phyloP scores from a whole-genome alignment of 2,888 invertebrate genomes.

The Acanthosepion lycidas region DNA sequence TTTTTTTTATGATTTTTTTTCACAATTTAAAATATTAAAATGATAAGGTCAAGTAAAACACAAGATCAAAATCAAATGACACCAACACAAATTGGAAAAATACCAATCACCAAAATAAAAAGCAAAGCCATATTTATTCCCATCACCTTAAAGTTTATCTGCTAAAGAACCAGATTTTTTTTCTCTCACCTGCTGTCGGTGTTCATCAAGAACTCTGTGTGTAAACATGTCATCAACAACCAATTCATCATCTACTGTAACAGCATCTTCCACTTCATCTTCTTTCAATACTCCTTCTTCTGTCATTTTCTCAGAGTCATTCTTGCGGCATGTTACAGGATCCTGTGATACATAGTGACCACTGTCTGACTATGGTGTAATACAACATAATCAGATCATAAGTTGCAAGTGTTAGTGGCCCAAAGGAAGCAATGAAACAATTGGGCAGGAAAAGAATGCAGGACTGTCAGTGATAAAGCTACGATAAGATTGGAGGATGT shows the following conservation, averaged over 20 bases:
- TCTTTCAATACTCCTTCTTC: not conserved
- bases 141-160: not conserved
- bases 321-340: not conserved
- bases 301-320: conserved; percentile 8
- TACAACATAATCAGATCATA: not conserved
- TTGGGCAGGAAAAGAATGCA: not conserved
- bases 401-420: not conserved
- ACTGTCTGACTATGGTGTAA: not conserved
- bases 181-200: conserved; percentile 47
- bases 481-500: not conserved
- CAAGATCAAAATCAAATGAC: too few relatives aligned
- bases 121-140: not conserved
- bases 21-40: too few relatives aligned
- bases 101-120: not conserved
- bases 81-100: too few relatives aligned
- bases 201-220: conserved; percentile 54
- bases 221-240: conserved; percentile 51
- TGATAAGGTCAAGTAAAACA: too few relatives aligned
- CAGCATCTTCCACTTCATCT: not conserved
- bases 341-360: conserved; percentile 45
- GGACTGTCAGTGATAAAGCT: not conserved
- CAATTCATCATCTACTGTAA: not conserved
- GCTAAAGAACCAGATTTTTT: not conserved
- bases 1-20: too few relatives aligned
- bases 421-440: conserved; percentile 10